Conservation (phyloP, 2,888 invertebrate genomes). For the Oscheius sp. region DNA sequence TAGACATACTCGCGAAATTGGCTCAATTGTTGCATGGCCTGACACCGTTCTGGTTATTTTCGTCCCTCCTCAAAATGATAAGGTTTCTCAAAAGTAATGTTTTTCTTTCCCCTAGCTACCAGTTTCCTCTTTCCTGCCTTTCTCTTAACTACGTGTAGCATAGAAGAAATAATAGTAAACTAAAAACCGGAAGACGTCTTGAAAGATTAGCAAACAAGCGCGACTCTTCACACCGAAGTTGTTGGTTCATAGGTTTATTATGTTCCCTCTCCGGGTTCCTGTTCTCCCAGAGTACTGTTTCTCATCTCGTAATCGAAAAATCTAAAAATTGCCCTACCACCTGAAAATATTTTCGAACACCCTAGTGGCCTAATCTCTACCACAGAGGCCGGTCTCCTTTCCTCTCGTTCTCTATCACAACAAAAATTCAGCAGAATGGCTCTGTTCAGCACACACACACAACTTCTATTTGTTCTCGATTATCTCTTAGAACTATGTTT, state of each 20-base stretch:
- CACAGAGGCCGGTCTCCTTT: not conserved
- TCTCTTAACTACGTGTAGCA: not conserved
- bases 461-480: not conserved
- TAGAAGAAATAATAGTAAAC: conserved; percentile 6
- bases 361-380: not conserved
- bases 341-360: conserved; percentile 5
- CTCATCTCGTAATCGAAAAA: not conserved
- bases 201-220: conserved; percentile 30
- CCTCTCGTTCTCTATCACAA: not conserved
- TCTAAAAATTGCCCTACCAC: not conserved
- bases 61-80: not conserved
- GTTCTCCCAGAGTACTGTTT: not conserved
- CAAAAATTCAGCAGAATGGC: not conserved
- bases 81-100: not conserved
- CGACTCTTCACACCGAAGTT: conserved; percentile 33
- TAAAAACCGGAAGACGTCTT: conserved; percentile 30
- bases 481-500: not conserved
- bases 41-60: conserved; percentile 2
- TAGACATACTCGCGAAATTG: not conserved
- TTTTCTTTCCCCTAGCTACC: too few relatives aligned
- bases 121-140: not conserved
- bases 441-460: not conserved
- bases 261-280: conserved; percentile 4
- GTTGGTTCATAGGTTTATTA: conserved; percentile 32
- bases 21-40: not conserved